Percentiles rank a stretch among this genome's conserved stretches.
Evolutionary conservation across 1,140 invertebrate species (phyloP).

Genomic region (Dolichoris vasculosae): DNA sequence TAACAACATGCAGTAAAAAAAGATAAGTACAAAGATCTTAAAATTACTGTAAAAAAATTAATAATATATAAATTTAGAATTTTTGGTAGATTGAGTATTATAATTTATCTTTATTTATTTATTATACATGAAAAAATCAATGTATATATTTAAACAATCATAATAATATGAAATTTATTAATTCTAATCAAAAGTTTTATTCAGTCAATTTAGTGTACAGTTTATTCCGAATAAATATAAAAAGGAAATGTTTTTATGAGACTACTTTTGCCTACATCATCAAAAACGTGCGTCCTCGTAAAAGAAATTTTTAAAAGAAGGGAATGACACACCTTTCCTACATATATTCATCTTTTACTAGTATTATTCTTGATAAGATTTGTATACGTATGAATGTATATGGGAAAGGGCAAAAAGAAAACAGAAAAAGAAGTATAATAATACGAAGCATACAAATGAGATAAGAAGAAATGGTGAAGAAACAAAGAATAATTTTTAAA

Average conservation of each 20-base stretch:
- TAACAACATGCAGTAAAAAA: too few relatives aligned
- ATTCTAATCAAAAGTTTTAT: not conserved
- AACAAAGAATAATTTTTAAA: slow-evolving; percentile 21
- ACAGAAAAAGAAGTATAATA: not conserved
- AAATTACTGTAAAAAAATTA: too few relatives aligned
- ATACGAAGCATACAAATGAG: slow-evolving; percentile 3
- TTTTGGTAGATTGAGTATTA: too few relatives aligned
- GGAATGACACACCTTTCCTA: slow-evolving; percentile 27
- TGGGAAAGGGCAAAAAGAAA: not conserved
- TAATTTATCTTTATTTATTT: not conserved
- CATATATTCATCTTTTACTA: not conserved
- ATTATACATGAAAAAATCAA: not conserved
- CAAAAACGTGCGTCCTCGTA: slow-evolving; percentile 31
- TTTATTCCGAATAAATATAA: not conserved
- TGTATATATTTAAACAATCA: not conserved
- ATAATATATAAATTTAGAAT: too few relatives aligned
- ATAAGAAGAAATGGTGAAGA: not conserved
- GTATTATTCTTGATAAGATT: not conserved
- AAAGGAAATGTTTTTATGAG: slow-evolving; percentile 4
- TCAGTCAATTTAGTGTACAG: not conserved
- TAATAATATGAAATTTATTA: not conserved
- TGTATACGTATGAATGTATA: not conserved
- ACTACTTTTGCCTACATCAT: slow-evolving; percentile 1
- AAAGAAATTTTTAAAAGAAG: slow-evolving; percentile 27
- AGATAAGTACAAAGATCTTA: too few relatives aligned